Base-by-base conservation (phyloP, 2,888 invertebrate genomes). In the Drosophila algonquin region DNA sequence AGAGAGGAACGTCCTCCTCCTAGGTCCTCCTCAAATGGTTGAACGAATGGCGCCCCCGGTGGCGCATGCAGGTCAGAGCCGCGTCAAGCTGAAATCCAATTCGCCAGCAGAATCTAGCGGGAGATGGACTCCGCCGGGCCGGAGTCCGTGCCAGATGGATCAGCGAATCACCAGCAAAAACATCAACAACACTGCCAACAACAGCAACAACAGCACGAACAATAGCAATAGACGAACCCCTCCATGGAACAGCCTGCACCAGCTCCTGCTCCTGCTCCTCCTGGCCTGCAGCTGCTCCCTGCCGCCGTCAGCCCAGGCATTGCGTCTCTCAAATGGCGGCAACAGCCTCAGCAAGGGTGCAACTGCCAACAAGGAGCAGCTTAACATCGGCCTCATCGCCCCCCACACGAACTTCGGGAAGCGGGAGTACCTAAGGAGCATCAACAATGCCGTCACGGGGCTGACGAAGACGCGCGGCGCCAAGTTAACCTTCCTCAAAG, bases 401-500 rank as follows among this genome's bases (percentile, higher is more conserved):
- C 92, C 92, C n/a, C 92, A 92, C 72, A 92, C 92, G 55, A 92
- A 92, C 81, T 92, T 92, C 51, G 93, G 92, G 4, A 94, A 94
- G 73, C 93, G 96, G 7, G 95, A 95, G 83, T 96, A 96, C 91
- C 93, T 93, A 63, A 93, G 94, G 56, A 94, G 95, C 59, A 94
- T 95, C 79, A 94, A 94, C 90, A 93, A 93, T 61, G 95, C 95
- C 9, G 93, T 95, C 53, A 91, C 92, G 27, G 93, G 93, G 40
- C 91, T 96, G 55, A 93, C 94, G 72, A 94, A 93, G 87, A 93
- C 93, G 18, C 93, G 94, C 60, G 94, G 93, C 32, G 93, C 93
- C 51, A 93, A 93, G 81, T 92, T 95, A 81, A 93, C 93, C 65
- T 95, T 95, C 92, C 91, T 95, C 65, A 94, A 94, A 90, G 94